A percentile compares a stretch with the other conserved stretches of the same genome.
These are phyloP conservation scores for Geopemphigus sp. DNA, from an alignment of 1,140 invertebrate genomes.

Conservation along the genomic window DNA sequence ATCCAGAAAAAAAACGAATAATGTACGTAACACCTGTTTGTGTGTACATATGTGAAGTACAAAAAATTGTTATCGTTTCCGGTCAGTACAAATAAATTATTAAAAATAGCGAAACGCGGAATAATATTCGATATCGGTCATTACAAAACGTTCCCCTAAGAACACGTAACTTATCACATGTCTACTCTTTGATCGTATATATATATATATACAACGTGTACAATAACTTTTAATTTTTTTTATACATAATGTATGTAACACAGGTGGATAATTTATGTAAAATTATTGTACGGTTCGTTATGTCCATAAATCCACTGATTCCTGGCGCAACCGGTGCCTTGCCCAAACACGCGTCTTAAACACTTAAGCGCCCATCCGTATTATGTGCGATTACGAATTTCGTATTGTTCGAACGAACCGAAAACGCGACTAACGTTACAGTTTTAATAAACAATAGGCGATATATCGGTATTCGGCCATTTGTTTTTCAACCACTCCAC, in stretches of 20 bases:
- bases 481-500: conserved; percentile 28
- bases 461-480: conserved; percentile 36
- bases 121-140: neutral
- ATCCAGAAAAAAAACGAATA: neutral
- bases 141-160: neutral
- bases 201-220: neutral
- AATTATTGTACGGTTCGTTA: too few relatives aligned
- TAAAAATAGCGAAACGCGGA: neutral
- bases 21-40: neutral
- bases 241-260: too few relatives aligned
- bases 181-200: neutral
- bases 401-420: conserved; percentile 36
- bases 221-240: neutral
- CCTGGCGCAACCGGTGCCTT: too few relatives aligned
- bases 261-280: too few relatives aligned
- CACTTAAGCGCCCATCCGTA: too few relatives aligned
- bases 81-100: neutral
- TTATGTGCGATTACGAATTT: neutral
- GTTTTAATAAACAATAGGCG: conserved; percentile 11
- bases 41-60: neutral
- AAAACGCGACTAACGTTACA: conserved; percentile 8
- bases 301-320: conserved; percentile 17
- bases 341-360: neutral
- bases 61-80: conserved; percentile 23
- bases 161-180: neutral